Base-by-base conservation (phyloP, 2,888 invertebrate species). In the Gonocerus acuteangulatus region DNA sequence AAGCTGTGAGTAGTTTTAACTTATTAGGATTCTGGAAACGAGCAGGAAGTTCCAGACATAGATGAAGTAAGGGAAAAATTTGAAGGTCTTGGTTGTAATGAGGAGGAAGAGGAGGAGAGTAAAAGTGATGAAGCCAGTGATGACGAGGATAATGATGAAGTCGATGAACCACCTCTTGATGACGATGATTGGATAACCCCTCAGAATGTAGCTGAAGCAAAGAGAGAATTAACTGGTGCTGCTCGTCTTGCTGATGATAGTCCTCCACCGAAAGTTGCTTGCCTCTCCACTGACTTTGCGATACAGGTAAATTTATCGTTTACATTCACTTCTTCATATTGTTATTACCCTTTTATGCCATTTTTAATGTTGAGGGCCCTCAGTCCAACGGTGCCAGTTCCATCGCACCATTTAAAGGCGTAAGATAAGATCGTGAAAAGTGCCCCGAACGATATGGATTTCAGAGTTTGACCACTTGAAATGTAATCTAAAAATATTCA, bases 241-340 rank as follows among this genome's bases (percentile, higher is more conserved):
- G 74, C 73, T 2, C 9, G 39, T 34, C 74, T 82, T 67, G 83
- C 84, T 67, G 84, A 86, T 67, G 83, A 84, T 67, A 83, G 86
- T 39, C 81, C 82, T 68, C 71, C 79, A 56, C 84, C 86, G 0
- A 77, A 78, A 67, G 95, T 97, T 22, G 96, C 93, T 0, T 97
- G 97, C 72, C 83, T 99, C 69, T 95, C 96, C 7, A 92, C 91
- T 59, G 99, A 99, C 77, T 99, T 94, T 80, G 94, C 97, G 0
- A 90, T 99, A 83, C 96, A 96, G 78, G 81, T 80, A 67, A 58
- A 9, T 42, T 18, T 42, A n/a, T n/a, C n/a, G n/a, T n/a, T n/a
- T n/a, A n/a, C 11, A 34, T 34, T 9, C 7, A 34, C 7, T 34
- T 34, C n/a, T n/a, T n/a, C n/a, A n/a, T n/a, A n/a, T n/a, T n/a